phyloP scores from a whole-genome alignment of 1,140 invertebrate genomes.

The Drosophila miranda region DNA sequence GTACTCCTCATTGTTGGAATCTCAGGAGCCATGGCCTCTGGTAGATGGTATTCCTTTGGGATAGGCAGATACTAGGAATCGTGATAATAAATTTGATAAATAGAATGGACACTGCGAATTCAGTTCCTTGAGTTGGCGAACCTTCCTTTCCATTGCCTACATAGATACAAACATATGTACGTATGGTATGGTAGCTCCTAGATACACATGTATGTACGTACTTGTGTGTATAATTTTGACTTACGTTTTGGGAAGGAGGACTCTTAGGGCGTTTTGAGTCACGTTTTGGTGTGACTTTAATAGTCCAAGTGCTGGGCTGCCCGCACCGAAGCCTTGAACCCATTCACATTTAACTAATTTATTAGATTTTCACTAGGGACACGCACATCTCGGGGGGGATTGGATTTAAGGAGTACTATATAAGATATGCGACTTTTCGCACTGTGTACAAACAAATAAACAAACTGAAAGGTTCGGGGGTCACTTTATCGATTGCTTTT shows the following conservation, averaged over 20 bases:
- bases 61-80: no score
- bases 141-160: no score
- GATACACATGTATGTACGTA: background rate
- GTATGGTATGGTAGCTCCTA: conserved; percentile 13
- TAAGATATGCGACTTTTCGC: conserved; percentile 33
- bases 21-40: no score
- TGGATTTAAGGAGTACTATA: conserved; percentile 20
- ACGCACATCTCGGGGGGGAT: conserved; percentile 38
- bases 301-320: background rate
- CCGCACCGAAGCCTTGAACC: conserved; percentile 37
- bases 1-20: no score
- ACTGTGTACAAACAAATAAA: conserved; percentile 40
- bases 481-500: conserved; percentile 69
- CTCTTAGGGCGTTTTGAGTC: background rate
- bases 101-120: no score
- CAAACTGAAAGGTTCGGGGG: conserved; percentile 36
- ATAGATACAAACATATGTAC: conserved; percentile 2
- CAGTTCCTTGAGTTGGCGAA: no score
- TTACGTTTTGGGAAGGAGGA: background rate
- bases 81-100: no score
- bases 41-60: no score
- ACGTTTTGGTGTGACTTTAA: conserved; percentile 16
- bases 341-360: conserved; percentile 46
- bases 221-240: conserved; percentile 23
- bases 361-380: conserved; percentile 17